These are phyloP conservation scores for Plagodis dolabraria DNA, from an alignment of 2,888 invertebrate species.

Conservation along the genomic window DNA sequence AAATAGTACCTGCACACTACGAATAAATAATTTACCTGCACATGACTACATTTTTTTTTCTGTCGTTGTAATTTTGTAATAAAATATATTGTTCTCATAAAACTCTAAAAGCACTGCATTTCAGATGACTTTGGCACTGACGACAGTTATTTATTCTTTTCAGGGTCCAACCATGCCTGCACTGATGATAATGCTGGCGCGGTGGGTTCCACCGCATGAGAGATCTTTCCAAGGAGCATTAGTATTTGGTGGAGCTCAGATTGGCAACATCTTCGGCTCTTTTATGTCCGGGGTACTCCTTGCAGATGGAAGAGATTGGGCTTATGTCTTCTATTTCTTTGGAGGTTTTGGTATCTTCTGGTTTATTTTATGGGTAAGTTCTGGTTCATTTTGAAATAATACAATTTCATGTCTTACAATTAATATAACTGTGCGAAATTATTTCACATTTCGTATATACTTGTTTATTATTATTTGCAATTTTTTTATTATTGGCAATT, in stretches of 20 bases:
- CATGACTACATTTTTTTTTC: no score
- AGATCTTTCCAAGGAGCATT: slow-evolving; percentile 84
- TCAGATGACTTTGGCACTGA: neutral
- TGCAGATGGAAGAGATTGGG: slow-evolving; percentile 80
- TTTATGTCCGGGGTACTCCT: slow-evolving; percentile 81
- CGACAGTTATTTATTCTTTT: slow-evolving; percentile 30
- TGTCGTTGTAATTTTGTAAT: no score
- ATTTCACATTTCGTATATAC: no score
- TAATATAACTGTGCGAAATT: no score
- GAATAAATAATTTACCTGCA: no score
- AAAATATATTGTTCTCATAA: no score
- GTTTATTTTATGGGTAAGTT: slow-evolving; percentile 80
- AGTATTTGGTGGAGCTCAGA: slow-evolving; percentile 85
- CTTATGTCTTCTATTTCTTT: slow-evolving; percentile 85
- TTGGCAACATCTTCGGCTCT: slow-evolving; percentile 83
- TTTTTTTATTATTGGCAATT: no score
- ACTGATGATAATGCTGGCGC: slow-evolving; percentile 85
- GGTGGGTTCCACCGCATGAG: slow-evolving; percentile 86
- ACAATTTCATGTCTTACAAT: no score
- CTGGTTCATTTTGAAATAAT: neutral
- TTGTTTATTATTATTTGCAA: no score
- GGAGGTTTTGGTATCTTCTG: slow-evolving; percentile 83
- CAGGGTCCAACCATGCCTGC: slow-evolving; percentile 91
- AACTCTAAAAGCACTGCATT: no score
- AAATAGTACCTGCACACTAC: no score